Percentiles rank a stretch among this genome's conserved stretches.
Evolutionary conservation across 2,797 vertebrate species (phyloP).

Genomic region (Zonotrichia albicollis): DNA sequence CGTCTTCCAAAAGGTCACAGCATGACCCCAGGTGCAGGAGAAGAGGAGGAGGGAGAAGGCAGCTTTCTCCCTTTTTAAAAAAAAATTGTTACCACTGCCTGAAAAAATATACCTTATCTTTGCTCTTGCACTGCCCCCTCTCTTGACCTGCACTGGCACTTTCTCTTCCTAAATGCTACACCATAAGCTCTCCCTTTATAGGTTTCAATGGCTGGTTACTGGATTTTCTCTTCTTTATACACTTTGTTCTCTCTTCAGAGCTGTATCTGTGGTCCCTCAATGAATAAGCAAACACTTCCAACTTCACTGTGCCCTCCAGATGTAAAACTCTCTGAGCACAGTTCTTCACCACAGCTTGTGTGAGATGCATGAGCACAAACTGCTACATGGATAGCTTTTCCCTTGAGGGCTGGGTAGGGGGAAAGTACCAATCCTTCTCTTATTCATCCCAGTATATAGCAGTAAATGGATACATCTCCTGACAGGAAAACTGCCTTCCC

Average conservation of each 20-base stretch:
- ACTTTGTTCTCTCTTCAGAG: neutral
- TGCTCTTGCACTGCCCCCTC: neutral
- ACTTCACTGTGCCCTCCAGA: neutral
- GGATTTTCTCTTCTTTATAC: neutral
- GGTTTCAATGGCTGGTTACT: neutral
- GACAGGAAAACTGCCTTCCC: neutral
- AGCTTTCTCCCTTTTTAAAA: neutral
- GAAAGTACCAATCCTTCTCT: neutral
- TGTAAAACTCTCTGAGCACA: neutral
- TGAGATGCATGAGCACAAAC: neutral
- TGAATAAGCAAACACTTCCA: neutral
- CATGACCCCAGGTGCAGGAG: conserved; percentile 58
- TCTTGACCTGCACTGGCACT: accelerated
- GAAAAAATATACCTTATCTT: neutral
- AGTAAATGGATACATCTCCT: neutral
- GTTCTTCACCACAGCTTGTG: neutral
- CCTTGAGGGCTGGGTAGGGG: neutral
- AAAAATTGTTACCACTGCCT: neutral
- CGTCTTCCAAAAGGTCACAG: conserved; percentile 51
- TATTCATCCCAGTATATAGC: neutral
- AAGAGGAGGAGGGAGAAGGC: neutral
- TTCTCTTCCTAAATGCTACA: neutral
- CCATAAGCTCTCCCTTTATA: neutral
- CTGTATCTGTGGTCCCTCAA: neutral
- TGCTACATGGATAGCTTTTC: neutral